Base-by-base conservation (phyloP, 2,888 invertebrate genomes). In the Cosmorhoe ocellata region DNA sequence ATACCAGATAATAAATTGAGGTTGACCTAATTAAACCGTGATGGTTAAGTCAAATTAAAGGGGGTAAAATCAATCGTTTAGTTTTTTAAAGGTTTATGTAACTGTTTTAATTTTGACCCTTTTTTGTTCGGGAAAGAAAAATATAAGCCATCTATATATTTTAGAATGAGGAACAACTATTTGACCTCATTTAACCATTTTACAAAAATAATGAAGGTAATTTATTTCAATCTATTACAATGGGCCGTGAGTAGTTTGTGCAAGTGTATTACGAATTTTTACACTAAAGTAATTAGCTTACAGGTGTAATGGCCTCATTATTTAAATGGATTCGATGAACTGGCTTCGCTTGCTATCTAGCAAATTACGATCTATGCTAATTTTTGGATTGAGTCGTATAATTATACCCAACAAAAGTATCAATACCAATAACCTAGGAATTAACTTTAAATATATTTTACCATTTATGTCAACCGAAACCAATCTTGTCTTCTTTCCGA, bases 271-370 rank as follows among this genome's bases (percentile, higher is more conserved):
- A 40, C 31, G 6, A 12, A 33, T 39, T 30, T 36, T 30, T 36
- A 27, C 11, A 31, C 13, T 12, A 27, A 38, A 50, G 50, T 49
- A 41, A 56, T 49, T 46, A 56, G 27, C 41, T 24, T 37, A 27
- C 56, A 56, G 51, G 62, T 59, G 59, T 56, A 62, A 59, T 55
- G 59, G 59, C 62, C 62, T 52, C 59, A 59, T 62, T 62, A 59
- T 49, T 55, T 42, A 56, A 59, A 62, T 56, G 38, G 54, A 56
- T 59, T 53, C 59, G 37, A 42, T 46, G 52, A 62, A 62, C 53
- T 59, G 46, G 56, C 36, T 53, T 41, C 41, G 42, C 58, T 56
- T 51, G 48, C 22, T 48, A 50, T 53, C 49, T 45, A 53, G 34
- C 41, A 11, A 44, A 36, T 53, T 52, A 58, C 41, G 41, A 53